Base-by-base conservation (phyloP, 1,140 invertebrate genomes). In the Euschistus heros region DNA sequence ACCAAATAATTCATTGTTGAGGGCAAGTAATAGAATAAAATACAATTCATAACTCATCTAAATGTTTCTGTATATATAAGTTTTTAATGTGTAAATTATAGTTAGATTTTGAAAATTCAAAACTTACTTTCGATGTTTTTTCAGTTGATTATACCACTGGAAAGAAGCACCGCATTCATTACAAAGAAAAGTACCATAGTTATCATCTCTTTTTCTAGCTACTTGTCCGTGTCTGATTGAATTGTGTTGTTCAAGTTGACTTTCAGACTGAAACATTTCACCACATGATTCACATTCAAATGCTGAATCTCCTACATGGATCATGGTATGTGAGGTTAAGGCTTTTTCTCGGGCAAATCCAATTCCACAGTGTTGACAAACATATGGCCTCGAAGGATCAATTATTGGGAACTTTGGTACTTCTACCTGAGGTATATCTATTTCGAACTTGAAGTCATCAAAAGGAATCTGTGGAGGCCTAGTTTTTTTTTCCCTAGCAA, bases 301-400 rank as follows among this genome's bases (percentile, higher is more conserved):
- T 0, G 87, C 85, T 27, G 84, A 86, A 69, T 89, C 87, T 37
- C 86, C 71, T 7, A 67, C 68, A 65, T 72, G 71, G 20, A 84
- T 80, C 72, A 82, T 79, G 0, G 79, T 74, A 73, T 90, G 88
- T 1, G 87, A 88, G 20, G 84, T 82, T 1, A 90, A 73, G 2
- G 88, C 88, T 72, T 90, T 91, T 72, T 90, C 86, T 30, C 88
- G 79, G 0, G 86, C 87, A 76, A 90, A 91, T 10, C 84, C 83
- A 52, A 90, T 78, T 0, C 88, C 88, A 69, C 88, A 90, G 67
- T 85, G 82, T 57, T 88, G 84, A 67, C 88, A 91, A 4, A 89
- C 87, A 71, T 90, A 89, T 0, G 88, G 88, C 66, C 87, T 84
- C 26, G 81, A 80, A 1, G 85, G 81, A 76, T 90, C 88, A 0